A percentile compares a stretch with the other conserved stretches of the same genome.
These are phyloP conservation scores for Rhinichthys osculus DNA, from an alignment of 2,797 vertebrate genomes.

Conservation along the genomic window DNA sequence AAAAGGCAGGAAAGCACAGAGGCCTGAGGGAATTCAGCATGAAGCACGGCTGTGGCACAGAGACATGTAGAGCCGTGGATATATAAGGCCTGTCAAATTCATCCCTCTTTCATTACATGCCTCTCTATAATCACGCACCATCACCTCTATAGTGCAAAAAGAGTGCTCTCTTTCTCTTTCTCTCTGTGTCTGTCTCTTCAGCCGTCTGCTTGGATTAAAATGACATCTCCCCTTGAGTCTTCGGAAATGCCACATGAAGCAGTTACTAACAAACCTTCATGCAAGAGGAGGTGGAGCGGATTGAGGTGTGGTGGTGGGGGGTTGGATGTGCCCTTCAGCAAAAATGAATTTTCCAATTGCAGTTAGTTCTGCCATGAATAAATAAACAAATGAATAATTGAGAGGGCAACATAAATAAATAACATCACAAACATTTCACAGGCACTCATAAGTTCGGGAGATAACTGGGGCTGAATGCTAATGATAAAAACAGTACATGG, in stretches of 20 bases:
- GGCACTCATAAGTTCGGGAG: constrained; percentile 83
- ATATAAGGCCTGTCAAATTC: constrained; percentile 52
- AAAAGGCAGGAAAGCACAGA: constrained; percentile 65
- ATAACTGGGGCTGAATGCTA: constrained; percentile 81
- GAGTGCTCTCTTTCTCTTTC: constrained; percentile 55
- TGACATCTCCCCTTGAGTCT: constrained; percentile 72
- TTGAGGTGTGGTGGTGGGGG: constrained; percentile 43
- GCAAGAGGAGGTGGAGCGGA: constrained; percentile 29
- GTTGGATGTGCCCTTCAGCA: constrained; percentile 82
- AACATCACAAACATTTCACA: constrained; percentile 86
- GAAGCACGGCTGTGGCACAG: constrained; percentile 57
- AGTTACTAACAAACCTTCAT: constrained; percentile 80
- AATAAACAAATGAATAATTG: constrained; percentile 91
- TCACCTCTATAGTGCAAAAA: constrained; percentile 43
- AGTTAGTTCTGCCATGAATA: constrained; percentile 86
- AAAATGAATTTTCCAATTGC: constrained; percentile 88
- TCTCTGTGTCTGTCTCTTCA: constrained; percentile 57
- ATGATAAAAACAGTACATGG: constrained; percentile 81
- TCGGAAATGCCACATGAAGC: constrained; percentile 77
- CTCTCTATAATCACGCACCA: constrained; percentile 48
- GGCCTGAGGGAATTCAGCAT: constrained; percentile 62
- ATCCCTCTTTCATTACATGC: constrained; percentile 45
- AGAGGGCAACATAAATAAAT: constrained; percentile 88
- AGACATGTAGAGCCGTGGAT: constrained; percentile 40
- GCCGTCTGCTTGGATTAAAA: constrained; percentile 73